Evolutionary conservation across 2,888 invertebrate species (phyloP).

Genomic region (Monoplex corrugatus): DNA sequence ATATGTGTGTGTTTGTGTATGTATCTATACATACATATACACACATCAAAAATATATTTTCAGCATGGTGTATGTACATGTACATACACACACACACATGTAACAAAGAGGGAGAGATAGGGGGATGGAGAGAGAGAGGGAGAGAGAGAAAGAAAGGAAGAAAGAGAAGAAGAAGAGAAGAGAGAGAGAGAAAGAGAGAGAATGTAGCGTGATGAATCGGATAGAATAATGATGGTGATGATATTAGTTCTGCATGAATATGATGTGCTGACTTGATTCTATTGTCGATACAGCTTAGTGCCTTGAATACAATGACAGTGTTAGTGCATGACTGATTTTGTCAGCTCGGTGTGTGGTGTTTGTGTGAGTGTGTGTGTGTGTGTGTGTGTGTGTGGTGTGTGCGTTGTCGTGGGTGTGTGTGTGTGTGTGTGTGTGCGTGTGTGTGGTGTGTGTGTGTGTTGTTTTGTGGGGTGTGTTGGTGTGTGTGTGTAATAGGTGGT

Average conservation of each 20-base stretch:
- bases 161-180: background rate
- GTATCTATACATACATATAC: no score
- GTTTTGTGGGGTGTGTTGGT: no score
- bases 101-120: background rate
- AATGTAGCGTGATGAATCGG: background rate
- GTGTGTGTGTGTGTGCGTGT: background rate
- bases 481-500: no score
- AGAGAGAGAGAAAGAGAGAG: no score
- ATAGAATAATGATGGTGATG: background rate
- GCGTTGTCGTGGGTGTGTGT: no score
- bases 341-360: background rate
- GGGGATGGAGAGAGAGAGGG: constrained; percentile 16
- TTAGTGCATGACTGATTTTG: background rate
- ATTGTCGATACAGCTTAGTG: background rate
- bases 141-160: constrained; percentile 15
- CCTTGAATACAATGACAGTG: background rate
- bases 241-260: background rate
- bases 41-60: no score
- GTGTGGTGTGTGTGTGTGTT: background rate
- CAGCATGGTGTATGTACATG: no score
- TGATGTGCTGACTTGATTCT: background rate
- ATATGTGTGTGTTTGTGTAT: no score
- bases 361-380: background rate
- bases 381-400: background rate
- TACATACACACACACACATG: no score